Conservation (phyloP, 2,113 vertebrate genomes). For the Tragelaphus scriptus region DNA sequence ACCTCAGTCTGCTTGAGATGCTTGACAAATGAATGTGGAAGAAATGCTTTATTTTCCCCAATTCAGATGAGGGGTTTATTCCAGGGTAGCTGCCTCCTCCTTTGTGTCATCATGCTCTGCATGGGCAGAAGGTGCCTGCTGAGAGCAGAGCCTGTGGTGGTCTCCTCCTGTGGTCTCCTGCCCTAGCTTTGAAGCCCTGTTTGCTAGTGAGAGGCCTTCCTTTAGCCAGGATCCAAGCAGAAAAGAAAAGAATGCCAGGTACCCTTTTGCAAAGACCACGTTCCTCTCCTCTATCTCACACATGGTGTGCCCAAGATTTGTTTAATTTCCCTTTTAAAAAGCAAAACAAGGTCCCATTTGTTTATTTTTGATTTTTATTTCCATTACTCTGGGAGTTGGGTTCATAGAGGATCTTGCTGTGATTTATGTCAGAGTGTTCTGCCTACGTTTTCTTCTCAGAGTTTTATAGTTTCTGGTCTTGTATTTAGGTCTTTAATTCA, state of each 20-base stretch:
- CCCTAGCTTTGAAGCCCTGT: conserved; percentile 6
- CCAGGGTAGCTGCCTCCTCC: conserved; percentile 11
- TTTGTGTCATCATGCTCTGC: background rate
- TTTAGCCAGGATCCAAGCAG: conserved; percentile 12
- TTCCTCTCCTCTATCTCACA: background rate
- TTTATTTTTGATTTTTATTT: background rate
- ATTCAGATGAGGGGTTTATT: conserved; percentile 51
- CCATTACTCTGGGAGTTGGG: background rate
- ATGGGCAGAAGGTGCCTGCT: conserved; percentile 56
- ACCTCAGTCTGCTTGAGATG: conserved; percentile 51
- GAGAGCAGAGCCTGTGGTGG: conserved; percentile 13
- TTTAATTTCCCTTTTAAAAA: conserved; percentile 37
- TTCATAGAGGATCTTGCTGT: background rate
- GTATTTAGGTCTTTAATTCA: background rate
- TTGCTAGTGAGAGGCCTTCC: conserved; percentile 28
- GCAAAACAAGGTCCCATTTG: background rate
- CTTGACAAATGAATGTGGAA: conserved; percentile 66
- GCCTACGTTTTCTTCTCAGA: background rate
- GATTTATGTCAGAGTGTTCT: background rate
- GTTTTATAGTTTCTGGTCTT: background rate
- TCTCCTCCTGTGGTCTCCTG: conserved; percentile 36
- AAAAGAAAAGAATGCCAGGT: background rate
- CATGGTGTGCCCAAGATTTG: conserved; percentile 31
- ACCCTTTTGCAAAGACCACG: background rate
- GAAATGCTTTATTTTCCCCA: conserved; percentile 63